A percentile compares a stretch with the other conserved stretches of the same genome.
Conservation (phyloP, 2,888 invertebrate genomes). For the Limnephilus rhombicus region DNA sequence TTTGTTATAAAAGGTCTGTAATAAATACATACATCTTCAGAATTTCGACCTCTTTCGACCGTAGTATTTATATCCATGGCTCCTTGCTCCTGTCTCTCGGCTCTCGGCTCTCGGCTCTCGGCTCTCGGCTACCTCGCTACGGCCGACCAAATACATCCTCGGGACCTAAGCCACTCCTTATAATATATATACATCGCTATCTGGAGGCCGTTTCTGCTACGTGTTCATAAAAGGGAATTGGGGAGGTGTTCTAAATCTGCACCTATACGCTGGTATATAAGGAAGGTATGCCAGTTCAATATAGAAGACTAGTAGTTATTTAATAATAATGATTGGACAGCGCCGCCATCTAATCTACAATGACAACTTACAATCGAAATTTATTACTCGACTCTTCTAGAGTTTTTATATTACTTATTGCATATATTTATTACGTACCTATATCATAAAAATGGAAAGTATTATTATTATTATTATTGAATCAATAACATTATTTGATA, state of each 20-base stretch:
- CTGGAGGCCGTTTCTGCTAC: slow-evolving; percentile 36
- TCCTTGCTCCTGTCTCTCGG: neutral
- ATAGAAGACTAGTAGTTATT: neutral
- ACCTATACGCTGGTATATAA: neutral
- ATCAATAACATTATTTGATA: too few relatives aligned
- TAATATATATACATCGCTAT: slow-evolving; percentile 14
- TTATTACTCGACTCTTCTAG: too few relatives aligned
- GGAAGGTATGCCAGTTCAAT: neutral
- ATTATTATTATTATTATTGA: too few relatives aligned
- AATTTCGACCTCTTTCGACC: neutral
- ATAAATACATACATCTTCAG: neutral
- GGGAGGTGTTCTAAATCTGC: slow-evolving; percentile 18
- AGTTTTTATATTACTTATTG: too few relatives aligned
- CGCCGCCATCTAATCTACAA: too few relatives aligned
- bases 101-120: neutral
- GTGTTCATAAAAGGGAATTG: slow-evolving; percentile 36
- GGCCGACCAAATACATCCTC: slow-evolving; percentile 5
- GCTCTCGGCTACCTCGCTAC: neutral
- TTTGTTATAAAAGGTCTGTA: neutral
- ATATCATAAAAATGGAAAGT: too few relatives aligned
- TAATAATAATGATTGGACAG: neutral
- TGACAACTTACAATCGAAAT: too few relatives aligned
- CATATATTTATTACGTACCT: too few relatives aligned
- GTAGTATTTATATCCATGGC: neutral
- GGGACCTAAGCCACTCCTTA: slow-evolving; percentile 32